These are phyloP conservation scores for Vidua chalybeata DNA, from an alignment of 2,113 vertebrate genomes.

Conservation along the genomic window DNA sequence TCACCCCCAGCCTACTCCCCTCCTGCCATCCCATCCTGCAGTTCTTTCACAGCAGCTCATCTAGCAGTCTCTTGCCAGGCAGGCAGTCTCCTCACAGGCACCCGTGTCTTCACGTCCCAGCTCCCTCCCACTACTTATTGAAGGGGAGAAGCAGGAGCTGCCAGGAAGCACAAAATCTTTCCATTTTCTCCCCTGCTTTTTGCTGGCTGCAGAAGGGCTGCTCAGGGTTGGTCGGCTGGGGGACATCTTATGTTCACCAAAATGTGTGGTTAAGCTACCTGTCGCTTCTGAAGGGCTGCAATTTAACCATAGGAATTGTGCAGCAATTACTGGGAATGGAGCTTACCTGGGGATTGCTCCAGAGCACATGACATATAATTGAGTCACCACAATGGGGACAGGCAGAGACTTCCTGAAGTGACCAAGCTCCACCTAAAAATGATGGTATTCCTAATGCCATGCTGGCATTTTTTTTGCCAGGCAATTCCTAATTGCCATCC, in stretches of 20 bases:
- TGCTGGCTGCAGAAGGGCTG: background rate
- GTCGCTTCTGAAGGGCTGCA: background rate
- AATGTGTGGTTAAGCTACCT: background rate
- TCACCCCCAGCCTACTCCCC: background rate
- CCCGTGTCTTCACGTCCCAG: background rate
- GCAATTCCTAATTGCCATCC: too few species aligned
- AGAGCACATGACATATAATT: too few species aligned
- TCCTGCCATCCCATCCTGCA: background rate
- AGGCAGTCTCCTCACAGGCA: constrained; percentile 25
- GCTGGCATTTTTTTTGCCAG: too few species aligned
- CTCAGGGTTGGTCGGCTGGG: background rate
- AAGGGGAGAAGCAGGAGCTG: background rate
- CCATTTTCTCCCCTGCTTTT: background rate
- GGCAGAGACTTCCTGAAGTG: background rate
- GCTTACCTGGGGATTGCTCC: background rate
- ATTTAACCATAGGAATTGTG: background rate
- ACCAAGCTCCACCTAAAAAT: background rate
- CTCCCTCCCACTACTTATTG: background rate
- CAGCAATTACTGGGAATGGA: background rate
- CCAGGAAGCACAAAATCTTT: constrained; percentile 6
- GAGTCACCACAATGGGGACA: background rate
- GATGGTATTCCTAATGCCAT: background rate
- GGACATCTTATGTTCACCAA: background rate
- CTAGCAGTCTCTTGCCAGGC: constrained; percentile 33
- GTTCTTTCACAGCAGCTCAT: background rate